Evolutionary conservation across 2,113 vertebrate species (phyloP), one percentile per base, ranked within the genome.

Genomic region (Atrichornis clamosus): DNA sequence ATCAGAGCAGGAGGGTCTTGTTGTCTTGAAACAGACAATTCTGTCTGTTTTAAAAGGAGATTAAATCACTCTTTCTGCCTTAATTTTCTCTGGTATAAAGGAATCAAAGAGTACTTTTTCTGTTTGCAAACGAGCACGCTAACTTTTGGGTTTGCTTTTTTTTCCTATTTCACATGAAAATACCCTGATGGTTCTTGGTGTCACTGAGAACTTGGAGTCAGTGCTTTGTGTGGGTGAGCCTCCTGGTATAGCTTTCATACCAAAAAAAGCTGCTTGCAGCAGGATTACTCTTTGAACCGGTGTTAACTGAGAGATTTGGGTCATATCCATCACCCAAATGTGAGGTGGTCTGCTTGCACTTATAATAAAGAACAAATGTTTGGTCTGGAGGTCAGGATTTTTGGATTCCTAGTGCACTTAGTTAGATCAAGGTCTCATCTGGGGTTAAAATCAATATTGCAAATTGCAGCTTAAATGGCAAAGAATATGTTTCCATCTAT

Each of bases 371-470:
- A 96, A 93, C 83, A 92, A 97, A 96, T 82, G 60, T 95, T 96
- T 94, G 87, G 84, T 90, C 70, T 97, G 80, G 89, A 96, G 97
- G 97, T 97, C 95, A 95, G 81, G 87, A 95, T 83, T 81, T 96
- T 95, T 77, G 95, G 93, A 96, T 95, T 96, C 97, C 78, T 78
- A 44, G 50, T 95, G 92, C 91, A 91, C 94, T 97, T 96, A 96
- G 62, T 93, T 96, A 95, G 90, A 95, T 96, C 97, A 95, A 97
- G 93, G 96, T 95, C 80, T 95, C 90, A 93, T 95, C 92, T 35
- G 56, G 96, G 96, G 97, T 95, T 97, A 97, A 96, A 97, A 97
- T 97, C 96, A 95, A 97, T 98, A 97, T 94, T 33, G 39, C 92
- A 97, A 97, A 97, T 97, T 96, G 97, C 87, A 87, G 76, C 94